Conservation (phyloP, 2,888 invertebrate genomes). For the Lepidonotus clava region DNA sequence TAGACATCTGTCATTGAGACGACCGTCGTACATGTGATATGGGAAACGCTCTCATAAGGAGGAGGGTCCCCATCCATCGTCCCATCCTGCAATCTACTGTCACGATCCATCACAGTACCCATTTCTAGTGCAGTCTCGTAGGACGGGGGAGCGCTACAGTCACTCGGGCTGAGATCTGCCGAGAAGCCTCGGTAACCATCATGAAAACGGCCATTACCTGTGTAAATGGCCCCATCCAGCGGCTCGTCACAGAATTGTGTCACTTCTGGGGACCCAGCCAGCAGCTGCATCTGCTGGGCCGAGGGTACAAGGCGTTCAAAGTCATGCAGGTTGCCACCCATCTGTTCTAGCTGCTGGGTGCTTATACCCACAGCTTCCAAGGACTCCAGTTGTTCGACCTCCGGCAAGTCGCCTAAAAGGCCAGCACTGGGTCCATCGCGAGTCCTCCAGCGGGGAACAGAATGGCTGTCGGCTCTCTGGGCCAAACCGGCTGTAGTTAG, state of each 20-base stretch:
- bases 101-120: conserved; percentile 8
- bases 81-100: background rate
- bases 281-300: conserved; percentile 1
- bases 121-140: conserved; percentile 38
- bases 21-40: conserved; percentile 35
- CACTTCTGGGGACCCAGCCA: background rate
- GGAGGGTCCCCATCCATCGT: conserved; percentile 12
- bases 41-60: conserved; percentile 44
- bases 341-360: background rate
- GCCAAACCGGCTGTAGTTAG: conserved; percentile 27
- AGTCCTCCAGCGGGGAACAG: background rate
- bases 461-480: background rate
- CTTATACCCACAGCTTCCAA: background rate
- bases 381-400: background rate
- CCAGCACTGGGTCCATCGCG: conserved; percentile 24
- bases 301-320: background rate
- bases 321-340: background rate
- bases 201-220: background rate
- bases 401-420: background rate
- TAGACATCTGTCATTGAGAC: conserved; percentile 16
- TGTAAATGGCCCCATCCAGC: background rate
- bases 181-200: conserved; percentile 6
- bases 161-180: conserved; percentile 1
- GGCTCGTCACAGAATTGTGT: conserved; percentile 29
- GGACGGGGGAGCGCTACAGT: conserved; percentile 21